Base-by-base conservation (phyloP, 1,140 invertebrate genomes). In the Eubasilissa regina region DNA sequence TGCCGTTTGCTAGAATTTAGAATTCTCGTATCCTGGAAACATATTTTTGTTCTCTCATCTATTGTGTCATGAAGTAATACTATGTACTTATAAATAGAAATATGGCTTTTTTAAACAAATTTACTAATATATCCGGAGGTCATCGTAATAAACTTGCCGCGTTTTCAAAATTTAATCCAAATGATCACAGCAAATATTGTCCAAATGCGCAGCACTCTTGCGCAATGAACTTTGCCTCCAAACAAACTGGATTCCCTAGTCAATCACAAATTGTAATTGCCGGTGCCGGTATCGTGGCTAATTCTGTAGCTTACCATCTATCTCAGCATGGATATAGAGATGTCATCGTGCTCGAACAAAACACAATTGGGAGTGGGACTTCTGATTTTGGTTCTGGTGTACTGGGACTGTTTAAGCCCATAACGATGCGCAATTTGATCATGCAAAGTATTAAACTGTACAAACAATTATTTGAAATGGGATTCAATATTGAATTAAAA, bases 291-390 rank as follows among this genome's bases (percentile, higher is more conserved):
- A 89, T 91, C 13, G 89, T 93, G 35, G 93, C 92, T 9, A 92
- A 92, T 85, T 93, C 92, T 13, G 90, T 94, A 15, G 93, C 93
- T 15, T 94, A 94, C 87, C 93, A 94, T 86, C 85, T 94, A 60
- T 89, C 90, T 47, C 83, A 91, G 79, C 88, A 89, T 83, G 93
- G 92, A 1, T 93, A 90, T 90, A 91, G 87, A 64, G 92, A 94
- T 89, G 88, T 94, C 4, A 83, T 93, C 0, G 87, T 94, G 13
- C 81, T 94, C 60, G 93, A 94, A 82, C 91, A 93, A 86, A 89
- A 91, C 78, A 93, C 91, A 83, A 89, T 94, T 80, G 91, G 91
- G 11, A 91, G 91, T 86, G 93, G 93, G 43, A 92, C 92, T 48
- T 93, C 92, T 1, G 90, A 92, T 85, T 93, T 93, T 86, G 91